Conservation (phyloP, 2,113 vertebrate genomes). For the Dinomys branickii region DNA sequence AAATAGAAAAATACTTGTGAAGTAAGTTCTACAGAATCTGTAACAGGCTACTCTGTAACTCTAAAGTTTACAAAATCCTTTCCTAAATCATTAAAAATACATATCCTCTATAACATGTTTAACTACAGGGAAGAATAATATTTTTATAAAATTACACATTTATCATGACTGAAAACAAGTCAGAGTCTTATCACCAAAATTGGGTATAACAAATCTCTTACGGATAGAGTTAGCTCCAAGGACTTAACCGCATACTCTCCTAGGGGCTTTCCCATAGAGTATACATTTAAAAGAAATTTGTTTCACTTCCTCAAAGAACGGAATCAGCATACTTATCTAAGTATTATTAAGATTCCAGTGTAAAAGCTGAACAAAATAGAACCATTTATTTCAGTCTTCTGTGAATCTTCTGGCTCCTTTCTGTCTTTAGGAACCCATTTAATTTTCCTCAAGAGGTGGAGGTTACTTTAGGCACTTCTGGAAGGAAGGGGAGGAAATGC, state of each 20-base stretch:
- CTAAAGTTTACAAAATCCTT: neutral
- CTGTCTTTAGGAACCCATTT: neutral
- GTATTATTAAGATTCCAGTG: neutral
- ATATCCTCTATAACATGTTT: neutral
- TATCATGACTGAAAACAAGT: neutral
- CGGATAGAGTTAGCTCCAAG: constrained; percentile 9
- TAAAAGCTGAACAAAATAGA: neutral
- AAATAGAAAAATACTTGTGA: neutral
- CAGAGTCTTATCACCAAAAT: constrained; percentile 26
- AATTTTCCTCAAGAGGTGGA: neutral
- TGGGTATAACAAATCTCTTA: neutral
- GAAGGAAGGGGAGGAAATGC: neutral
- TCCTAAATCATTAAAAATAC: neutral
- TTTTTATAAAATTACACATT: neutral
- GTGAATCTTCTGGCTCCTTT: neutral
- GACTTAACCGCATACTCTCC: neutral
- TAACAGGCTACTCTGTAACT: neutral
- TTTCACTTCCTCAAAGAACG: neutral
- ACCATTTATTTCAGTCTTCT: neutral
- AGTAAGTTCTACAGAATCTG: neutral
- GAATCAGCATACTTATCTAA: constrained; percentile 4
- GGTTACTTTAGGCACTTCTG: fast-evolving
- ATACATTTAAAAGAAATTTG: neutral
- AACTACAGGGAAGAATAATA: neutral
- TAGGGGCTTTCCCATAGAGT: neutral